Percentiles rank a stretch among this genome's conserved stretches.
phyloP scores from a whole-genome alignment of 2,797 vertebrate genomes.

The Pogonophryne albipinna region DNA sequence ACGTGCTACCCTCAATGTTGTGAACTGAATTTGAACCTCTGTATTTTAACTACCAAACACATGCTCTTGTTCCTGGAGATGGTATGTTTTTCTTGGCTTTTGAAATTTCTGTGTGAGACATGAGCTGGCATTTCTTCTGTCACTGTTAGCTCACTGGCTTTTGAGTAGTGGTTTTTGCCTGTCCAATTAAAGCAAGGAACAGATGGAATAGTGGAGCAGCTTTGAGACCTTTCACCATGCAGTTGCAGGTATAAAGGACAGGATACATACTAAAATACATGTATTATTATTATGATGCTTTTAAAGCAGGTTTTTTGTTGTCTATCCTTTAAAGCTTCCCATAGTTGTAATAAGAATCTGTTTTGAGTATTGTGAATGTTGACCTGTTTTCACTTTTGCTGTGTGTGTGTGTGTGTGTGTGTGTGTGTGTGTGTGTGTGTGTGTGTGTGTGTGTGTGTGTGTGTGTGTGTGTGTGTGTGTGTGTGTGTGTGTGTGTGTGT shows the following conservation, averaged over 20 bases:
- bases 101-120: constrained; percentile 1
- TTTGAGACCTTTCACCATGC: background rate
- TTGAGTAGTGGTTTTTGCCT: background rate
- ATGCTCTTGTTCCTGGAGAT: background rate
- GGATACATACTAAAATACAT: background rate
- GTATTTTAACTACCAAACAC: background rate
- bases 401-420: constrained; percentile 50
- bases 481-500: too few relatives aligned
- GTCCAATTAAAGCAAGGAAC: background rate
- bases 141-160: background rate
- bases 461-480: too few relatives aligned
- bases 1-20: background rate
- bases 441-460: too few relatives aligned
- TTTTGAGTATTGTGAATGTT: background rate
- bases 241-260: background rate
- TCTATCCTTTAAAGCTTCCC: constrained; percentile 1
- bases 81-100: constrained; percentile 9
- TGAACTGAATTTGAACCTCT: background rate
- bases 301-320: background rate
- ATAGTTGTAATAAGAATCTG: background rate
- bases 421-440: too few relatives aligned
- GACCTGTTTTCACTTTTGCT: constrained; percentile 28
- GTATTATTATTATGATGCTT: too few relatives aligned
- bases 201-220: background rate
- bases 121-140: constrained; percentile 1